Base-by-base conservation (phyloP, 2,888 invertebrate genomes). In the Agrochola circellaris region DNA sequence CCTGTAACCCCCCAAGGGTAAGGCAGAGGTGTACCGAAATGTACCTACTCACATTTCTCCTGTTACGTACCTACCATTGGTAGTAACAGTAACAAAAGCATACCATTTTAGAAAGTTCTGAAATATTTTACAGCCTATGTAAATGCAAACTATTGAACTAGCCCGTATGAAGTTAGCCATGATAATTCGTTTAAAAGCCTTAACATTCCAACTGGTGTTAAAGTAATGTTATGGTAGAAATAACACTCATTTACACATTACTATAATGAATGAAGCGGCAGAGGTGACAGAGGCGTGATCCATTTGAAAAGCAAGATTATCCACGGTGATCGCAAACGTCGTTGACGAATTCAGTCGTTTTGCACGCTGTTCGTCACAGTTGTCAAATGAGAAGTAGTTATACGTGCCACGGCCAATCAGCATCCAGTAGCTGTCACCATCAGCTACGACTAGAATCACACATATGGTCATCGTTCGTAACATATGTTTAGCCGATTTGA, bases 281-380 rank as follows among this genome's bases (percentile, higher is more conserved):
- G 66, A 79, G 72, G 48, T 65, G 74, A 74, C 80, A 68, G 72
- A 56, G 76, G 67, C 89, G 89, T 89, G 90, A 88, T 88, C 73
- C 68, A 77, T 74, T 75, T 89, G 76, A 91, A 90, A 89, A 81
- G 84, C 77, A 54, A 64, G 67, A 92, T 93, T 93, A 82, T 91
- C 77, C 80, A 90, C 89, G 90, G 87, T 71, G 72, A 61, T 79
- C 71, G 75, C 75, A 66, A 77, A 68, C 74, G 84, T 80, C 81
- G 77, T 87, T 88, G 87, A 90, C 86, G 76, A 88, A 85, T 89
- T 84, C 82, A 77, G 17, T 72, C 67, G 75, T 77, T 81, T 85
- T 83, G 72, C 84, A 75, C 66, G 79, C 67, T 69, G 73, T 72
- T 84, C 69, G 88, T 86, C 80, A 88, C 77, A 87, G 73, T 78